A percentile compares a stretch with the other conserved stretches of the same genome.
These are phyloP conservation scores for Cathartes aura DNA, from an alignment of 2,113 vertebrate genomes.

Conservation along the genomic window DNA sequence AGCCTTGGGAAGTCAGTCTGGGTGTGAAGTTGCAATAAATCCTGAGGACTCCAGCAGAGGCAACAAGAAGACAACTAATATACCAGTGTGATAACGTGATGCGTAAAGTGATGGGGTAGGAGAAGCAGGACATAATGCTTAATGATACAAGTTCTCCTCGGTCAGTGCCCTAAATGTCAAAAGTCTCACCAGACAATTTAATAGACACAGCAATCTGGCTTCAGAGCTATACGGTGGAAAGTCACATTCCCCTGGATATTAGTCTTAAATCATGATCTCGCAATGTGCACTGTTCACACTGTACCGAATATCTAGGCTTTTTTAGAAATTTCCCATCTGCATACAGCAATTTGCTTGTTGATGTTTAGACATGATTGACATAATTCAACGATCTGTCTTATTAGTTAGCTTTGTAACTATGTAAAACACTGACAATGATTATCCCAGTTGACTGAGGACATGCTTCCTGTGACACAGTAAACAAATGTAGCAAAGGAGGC, in stretches of 20 bases:
- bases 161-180: background rate
- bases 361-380: constrained; percentile 57
- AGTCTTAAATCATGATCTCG: background rate
- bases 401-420: constrained; percentile 54
- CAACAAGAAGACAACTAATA: background rate
- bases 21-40: background rate
- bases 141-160: background rate
- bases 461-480: constrained; percentile 31
- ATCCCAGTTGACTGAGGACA: constrained; percentile 38
- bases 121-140: background rate
- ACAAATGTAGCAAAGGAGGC: background rate
- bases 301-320: background rate
- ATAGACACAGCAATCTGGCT: background rate
- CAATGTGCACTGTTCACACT: background rate
- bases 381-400: constrained; percentile 57
- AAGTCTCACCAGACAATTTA: background rate
- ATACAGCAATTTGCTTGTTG: constrained; percentile 40
- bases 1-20: background rate
- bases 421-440: constrained; percentile 44
- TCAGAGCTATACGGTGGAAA: background rate
- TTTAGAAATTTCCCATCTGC: constrained; percentile 27
- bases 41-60: background rate
- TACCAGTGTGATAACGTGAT: background rate
- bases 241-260: background rate
- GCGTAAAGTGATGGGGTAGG: fast-evolving